Percentiles rank a stretch among this genome's conserved stretches.
phyloP scores from a whole-genome alignment of 2,113 vertebrate genomes.

The Siniperca knerii region DNA sequence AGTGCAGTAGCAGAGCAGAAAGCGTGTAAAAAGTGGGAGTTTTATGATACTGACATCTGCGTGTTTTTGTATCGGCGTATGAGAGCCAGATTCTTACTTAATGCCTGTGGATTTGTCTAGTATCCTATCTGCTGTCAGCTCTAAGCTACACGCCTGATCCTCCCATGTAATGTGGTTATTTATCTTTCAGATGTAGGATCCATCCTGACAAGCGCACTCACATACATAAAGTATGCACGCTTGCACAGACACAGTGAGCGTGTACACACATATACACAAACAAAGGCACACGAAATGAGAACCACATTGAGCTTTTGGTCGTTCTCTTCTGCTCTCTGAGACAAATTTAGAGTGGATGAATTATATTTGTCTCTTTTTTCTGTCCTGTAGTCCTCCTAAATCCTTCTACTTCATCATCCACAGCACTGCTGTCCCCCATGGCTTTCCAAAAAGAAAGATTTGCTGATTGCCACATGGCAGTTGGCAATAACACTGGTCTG shows the following conservation, averaged over 20 bases:
- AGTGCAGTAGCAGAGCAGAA: conserved; percentile 21
- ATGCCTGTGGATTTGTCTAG: conserved; percentile 61
- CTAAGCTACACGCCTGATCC: conserved; percentile 62
- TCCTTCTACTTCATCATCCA: conserved; percentile 48
- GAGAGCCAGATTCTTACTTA: conserved; percentile 42
- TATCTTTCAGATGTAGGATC: conserved; percentile 65
- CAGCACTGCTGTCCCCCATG: conserved; percentile 42
- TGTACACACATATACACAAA: conserved; percentile 25
- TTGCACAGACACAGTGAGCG: conserved; percentile 21
- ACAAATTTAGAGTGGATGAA: conserved; percentile 61
- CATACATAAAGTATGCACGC: conserved; percentile 33
- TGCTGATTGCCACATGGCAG: conserved; percentile 62
- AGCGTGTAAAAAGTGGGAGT: conserved; percentile 33
- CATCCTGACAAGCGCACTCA: conserved; percentile 38
- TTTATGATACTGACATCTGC: conserved; percentile 39
- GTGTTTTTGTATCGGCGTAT: conserved; percentile 30
- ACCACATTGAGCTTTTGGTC: conserved; percentile 72
- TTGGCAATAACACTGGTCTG: conserved; percentile 54
- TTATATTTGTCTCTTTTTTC: conserved; percentile 58
- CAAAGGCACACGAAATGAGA: conserved; percentile 66
- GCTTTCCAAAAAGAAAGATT: conserved; percentile 52
- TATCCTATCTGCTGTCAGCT: conserved; percentile 67
- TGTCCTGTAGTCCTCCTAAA: conserved; percentile 43
- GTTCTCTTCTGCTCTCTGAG: conserved; percentile 34
- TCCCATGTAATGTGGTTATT: conserved; percentile 70